These are phyloP conservation scores for Sinosuthora webbiana DNA, from an alignment of 2,113 vertebrate genomes.

Conservation along the genomic window DNA sequence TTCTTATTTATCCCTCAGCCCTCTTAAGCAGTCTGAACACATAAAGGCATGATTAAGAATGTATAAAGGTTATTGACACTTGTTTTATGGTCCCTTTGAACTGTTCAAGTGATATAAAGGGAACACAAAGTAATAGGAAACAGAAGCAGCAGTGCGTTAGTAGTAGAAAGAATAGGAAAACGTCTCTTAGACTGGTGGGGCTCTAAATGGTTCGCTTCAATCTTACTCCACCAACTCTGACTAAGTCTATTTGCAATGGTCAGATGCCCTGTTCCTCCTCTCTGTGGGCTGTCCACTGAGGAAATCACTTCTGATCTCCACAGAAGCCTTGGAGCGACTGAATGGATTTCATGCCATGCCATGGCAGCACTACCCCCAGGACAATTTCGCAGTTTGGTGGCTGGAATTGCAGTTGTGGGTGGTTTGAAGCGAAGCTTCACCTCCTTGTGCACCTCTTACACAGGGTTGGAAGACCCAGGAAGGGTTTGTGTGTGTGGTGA, in stretches of 20 bases:
- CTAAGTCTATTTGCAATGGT: neutral
- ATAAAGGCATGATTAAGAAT: neutral
- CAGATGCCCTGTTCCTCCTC: neutral
- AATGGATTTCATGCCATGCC: neutral
- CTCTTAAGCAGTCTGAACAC: neutral
- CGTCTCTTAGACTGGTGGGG: neutral
- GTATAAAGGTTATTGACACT: neutral
- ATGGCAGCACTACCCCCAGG: neutral
- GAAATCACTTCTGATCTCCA: neutral
- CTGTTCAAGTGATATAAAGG: neutral
- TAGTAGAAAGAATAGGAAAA: neutral
- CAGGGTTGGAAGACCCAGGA: neutral
- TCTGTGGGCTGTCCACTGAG: fast-evolving
- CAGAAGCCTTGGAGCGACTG: neutral
- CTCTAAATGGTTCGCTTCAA: neutral
- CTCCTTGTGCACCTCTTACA: neutral
- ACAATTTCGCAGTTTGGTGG: neutral
- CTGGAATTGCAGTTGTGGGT: neutral
- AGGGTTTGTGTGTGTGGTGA: neutral
- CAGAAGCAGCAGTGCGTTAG: neutral
- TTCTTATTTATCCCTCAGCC: neutral
- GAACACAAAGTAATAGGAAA: neutral
- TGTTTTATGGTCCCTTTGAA: neutral
- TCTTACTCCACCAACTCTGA: neutral
- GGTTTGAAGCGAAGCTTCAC: neutral